A percentile compares a stretch with the other conserved stretches of the same genome.
Conservation (phyloP, 2,888 invertebrate species). For the Eledone cirrhosa region DNA sequence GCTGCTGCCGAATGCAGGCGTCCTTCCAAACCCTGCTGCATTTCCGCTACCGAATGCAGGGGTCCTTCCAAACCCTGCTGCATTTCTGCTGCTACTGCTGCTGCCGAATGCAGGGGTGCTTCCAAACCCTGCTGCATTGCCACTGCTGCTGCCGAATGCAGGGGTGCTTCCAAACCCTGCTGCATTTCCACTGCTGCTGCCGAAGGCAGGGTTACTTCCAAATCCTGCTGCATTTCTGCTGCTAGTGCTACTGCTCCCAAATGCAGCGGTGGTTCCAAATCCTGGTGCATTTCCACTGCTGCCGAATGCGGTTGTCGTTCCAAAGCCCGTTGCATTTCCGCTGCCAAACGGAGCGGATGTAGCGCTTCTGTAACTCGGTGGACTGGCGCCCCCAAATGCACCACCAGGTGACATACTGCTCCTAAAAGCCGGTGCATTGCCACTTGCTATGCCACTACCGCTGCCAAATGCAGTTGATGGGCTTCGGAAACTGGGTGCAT, state of each 20-base stretch:
- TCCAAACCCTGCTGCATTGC: no score
- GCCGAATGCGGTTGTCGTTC: not conserved
- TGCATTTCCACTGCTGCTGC: no score
- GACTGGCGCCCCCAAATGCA: not conserved
- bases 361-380: not conserved
- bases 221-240: not conserved
- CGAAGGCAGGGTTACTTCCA: not conserved
- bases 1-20: not conserved
- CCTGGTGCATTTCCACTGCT: not conserved
- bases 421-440: not conserved
- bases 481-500: not conserved
- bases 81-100: no score
- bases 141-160: conserved; percentile 8
- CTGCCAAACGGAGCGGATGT: not conserved
- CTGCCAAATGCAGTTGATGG: not conserved
- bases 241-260: not conserved
- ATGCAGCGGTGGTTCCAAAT: not conserved
- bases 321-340: not conserved
- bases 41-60: not conserved
- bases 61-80: not conserved
- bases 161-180: conserved; percentile 22
- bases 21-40: not conserved
- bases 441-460: not conserved
- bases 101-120: no score
- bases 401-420: not conserved